Base-by-base conservation (phyloP, 2,888 invertebrate genomes). In the Ceratothoa steindachneri region DNA sequence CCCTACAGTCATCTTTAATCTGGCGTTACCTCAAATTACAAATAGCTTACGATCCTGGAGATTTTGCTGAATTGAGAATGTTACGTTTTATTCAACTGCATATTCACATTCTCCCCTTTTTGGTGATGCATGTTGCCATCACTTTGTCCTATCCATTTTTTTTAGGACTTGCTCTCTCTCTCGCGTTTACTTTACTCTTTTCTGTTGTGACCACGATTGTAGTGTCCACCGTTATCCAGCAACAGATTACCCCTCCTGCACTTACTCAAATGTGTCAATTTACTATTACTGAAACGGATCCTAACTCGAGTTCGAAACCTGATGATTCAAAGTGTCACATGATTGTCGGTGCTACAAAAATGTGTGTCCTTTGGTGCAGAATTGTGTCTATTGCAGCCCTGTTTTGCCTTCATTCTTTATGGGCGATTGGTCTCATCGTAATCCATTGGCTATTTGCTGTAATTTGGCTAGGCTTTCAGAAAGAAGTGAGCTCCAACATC, bases 31-130 rank as follows among this genome's bases (percentile, higher is more conserved):
- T 71, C 22, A 78, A 78, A 24, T 68, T 78, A 12, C 71, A 72
- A 29, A 69, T 78, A 4, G 78, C 73, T 15, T 78, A 75, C 52
- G 78, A 78, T 66, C 69, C 73, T 2, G 73, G 78, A 27, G 78
- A 78, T 60, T 73, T 78, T 30, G 71, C 75, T 12, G 78, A 78
- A 66, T 64, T 78, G 52, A 75, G 75, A n/a, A 75, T 75, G 9
- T 70, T 78, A 27, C 71, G 78, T 12, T 75, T 75, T 60, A 73
- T 75, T 41, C 78, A 75, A 30, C 71, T 78, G 31, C 78, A 77
- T 52, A 73, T 71, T 51, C 78, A 78, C 41, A 78, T 75, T 19
- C 22, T 78, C 60, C 78, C 78, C n/a, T 75, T 78, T 30, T 65
- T 75, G 12, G 72, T 78, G 22, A 30, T 75, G 67, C 78, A 78